These are phyloP conservation scores for Conus canariensis DNA, from an alignment of 2,888 invertebrate genomes.

Conservation along the genomic window DNA sequence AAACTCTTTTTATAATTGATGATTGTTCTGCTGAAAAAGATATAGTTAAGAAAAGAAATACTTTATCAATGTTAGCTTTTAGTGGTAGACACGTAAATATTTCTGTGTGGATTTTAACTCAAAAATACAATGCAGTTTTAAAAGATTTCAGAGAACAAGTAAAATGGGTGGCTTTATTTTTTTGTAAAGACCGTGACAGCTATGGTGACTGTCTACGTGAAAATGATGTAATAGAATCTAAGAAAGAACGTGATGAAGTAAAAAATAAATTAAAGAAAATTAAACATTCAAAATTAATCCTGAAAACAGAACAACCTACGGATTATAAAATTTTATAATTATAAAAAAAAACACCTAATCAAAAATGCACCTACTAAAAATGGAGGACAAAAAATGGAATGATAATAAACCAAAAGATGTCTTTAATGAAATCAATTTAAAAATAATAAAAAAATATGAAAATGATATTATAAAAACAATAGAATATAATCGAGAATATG, in stretches of 20 bases:
- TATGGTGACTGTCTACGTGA: not conserved
- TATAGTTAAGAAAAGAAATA: constrained; percentile 1
- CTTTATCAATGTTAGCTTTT: constrained; percentile 6
- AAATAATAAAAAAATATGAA: not conserved
- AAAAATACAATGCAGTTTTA: not conserved
- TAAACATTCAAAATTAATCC: constrained; percentile 7
- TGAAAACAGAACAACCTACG: not conserved
- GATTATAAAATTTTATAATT: not conserved
- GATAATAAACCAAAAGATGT: not conserved
- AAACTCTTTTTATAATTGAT: not conserved
- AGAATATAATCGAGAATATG: not conserved
- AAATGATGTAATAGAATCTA: constrained; percentile 2
- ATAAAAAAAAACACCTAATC: not conserved
- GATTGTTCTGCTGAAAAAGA: not conserved
- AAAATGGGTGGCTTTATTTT: constrained; percentile 10
- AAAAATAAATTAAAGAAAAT: constrained; percentile 1
- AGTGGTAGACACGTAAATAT: constrained; percentile 7
- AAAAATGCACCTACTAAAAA: not conserved
- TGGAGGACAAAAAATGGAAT: not conserved
- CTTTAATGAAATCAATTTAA: not conserved
- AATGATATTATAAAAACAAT: not conserved
- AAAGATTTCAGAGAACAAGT: constrained; percentile 2
- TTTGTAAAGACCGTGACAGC: not conserved
- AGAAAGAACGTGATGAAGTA: not conserved
- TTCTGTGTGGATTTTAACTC: not conserved